Evolutionary conservation across 2,797 vertebrate genomes (phyloP), one percentile per base, ranked within the genome.

Genomic region (Chelidonichthys spinosus): DNA sequence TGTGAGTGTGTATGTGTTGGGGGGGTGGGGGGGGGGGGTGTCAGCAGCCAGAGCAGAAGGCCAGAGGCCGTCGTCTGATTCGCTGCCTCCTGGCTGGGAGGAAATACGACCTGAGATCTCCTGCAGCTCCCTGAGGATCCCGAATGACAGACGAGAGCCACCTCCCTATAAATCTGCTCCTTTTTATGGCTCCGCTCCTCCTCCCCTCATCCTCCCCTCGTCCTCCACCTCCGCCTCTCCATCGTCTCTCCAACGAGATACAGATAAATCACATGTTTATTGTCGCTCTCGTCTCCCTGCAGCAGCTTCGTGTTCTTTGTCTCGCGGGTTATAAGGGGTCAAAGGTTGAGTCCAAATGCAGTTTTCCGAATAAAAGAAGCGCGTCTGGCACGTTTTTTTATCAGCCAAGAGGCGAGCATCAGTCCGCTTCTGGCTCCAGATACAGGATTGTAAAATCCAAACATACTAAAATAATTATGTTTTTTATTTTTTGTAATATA

Each of bases 81-180:
- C 25, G 25, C 25, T 25, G 25, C 25, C 25, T 25, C 25, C 25
- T 25, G 25, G 25, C 25, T 25, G 25, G 36, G 84, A 90, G 91
- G 92, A 94, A 93, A 94, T 94, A 94, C 88, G 93, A 94, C 92
- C 92, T 71, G 74, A 84, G 89, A 89, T 85, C 81, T 89, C 74
- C 87, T 92, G 88, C 78, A 85, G 67, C 85, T 85, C 92, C 87
- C 82, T 55, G 76, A 80, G 88, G 92, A 93, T 89, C 89, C 83
- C 72, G 74, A 85, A 87, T 92, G 93, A 92, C 93, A 92, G 88
- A 87, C 64, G 86, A 91, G 87, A 83, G 73, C 83, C 85, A 88
- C 90, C 87, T 88, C 84, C 83, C 44, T 82, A 94, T 94, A 95
- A 95, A 95, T 94, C 94, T 87, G 53, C 66, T 33, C 65, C 78